phyloP scores from a whole-genome alignment of 2,113 vertebrate species.

The Coptodon rendalli region DNA sequence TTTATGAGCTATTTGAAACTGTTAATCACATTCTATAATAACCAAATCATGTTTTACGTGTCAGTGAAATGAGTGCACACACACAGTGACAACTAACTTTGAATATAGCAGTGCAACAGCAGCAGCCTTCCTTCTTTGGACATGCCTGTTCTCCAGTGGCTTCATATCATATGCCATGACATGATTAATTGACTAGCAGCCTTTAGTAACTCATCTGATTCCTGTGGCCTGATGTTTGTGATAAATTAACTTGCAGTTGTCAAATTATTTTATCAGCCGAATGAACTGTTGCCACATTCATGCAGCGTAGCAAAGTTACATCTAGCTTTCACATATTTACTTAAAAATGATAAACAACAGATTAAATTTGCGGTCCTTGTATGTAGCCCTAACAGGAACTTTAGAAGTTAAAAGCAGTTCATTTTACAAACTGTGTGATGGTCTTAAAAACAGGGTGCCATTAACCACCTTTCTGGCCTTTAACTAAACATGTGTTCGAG shows the following conservation, averaged over 20 bases:
- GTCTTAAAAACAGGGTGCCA: accelerated
- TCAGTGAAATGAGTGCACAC: not conserved
- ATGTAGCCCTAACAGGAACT: accelerated
- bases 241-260: not conserved
- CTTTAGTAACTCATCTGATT: not conserved
- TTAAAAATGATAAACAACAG: not conserved
- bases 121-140: not conserved
- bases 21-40: not conserved
- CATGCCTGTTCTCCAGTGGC: not conserved
- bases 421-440: not conserved
- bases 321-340: accelerated
- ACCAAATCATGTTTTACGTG: accelerated
- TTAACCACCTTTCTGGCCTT: not conserved
- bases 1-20: not conserved
- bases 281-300: not conserved
- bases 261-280: not conserved
- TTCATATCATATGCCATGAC: not conserved
- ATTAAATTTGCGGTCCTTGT: not conserved
- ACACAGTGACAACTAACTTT: not conserved
- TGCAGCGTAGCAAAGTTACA: not conserved
- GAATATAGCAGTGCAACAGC: not conserved
- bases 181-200: not conserved
- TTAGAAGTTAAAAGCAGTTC: not conserved
- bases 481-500: not conserved
- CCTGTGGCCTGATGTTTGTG: accelerated